A percentile compares a stretch with the other conserved stretches of the same genome.
Conservation (phyloP, 1,140 invertebrate species). For the Hylaeus volcanicus region DNA sequence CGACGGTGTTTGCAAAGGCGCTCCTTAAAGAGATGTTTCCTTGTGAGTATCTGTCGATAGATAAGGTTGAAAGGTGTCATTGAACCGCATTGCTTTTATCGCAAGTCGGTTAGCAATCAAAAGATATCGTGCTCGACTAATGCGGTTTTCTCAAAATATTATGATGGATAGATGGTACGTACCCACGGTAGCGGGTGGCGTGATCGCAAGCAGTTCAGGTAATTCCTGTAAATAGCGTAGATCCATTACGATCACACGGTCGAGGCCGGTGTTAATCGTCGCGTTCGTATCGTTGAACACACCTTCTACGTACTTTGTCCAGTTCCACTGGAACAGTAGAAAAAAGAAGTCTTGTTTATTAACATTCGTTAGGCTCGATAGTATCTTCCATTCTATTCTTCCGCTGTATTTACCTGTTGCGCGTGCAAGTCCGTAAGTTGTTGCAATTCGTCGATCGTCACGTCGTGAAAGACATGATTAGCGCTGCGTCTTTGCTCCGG, state of each 20-base stretch:
- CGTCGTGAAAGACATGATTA: slow-evolving; percentile 87
- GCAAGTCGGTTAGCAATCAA: too few species aligned
- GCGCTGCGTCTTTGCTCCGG: slow-evolving; percentile 86
- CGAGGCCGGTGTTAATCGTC: slow-evolving; percentile 77
- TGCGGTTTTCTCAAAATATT: neutral
- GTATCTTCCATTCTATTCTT: neutral
- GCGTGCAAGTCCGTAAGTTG: slow-evolving; percentile 77
- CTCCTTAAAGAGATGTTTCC: too few species aligned
- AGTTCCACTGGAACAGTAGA: slow-evolving; percentile 83
- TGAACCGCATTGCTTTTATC: too few species aligned
- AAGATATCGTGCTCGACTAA: neutral
- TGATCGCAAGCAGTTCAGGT: slow-evolving; percentile 79
- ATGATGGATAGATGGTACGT: slow-evolving; percentile 7
- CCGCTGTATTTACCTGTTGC: slow-evolving; percentile 69
- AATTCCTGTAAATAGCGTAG: slow-evolving; percentile 83
- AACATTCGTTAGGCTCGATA: too few species aligned
- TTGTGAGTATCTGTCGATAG: too few species aligned
- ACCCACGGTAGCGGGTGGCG: slow-evolving; percentile 82
- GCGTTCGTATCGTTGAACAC: slow-evolving; percentile 83
- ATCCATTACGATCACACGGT: slow-evolving; percentile 84
- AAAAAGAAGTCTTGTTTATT: neutral
- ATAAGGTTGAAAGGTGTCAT: too few species aligned
- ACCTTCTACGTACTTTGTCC: slow-evolving; percentile 84
- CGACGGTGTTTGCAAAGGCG: too few species aligned
- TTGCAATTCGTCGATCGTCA: slow-evolving; percentile 84